Conservation (phyloP, 2,797 vertebrate species). For the Periophthalmus magnuspinnatus region DNA sequence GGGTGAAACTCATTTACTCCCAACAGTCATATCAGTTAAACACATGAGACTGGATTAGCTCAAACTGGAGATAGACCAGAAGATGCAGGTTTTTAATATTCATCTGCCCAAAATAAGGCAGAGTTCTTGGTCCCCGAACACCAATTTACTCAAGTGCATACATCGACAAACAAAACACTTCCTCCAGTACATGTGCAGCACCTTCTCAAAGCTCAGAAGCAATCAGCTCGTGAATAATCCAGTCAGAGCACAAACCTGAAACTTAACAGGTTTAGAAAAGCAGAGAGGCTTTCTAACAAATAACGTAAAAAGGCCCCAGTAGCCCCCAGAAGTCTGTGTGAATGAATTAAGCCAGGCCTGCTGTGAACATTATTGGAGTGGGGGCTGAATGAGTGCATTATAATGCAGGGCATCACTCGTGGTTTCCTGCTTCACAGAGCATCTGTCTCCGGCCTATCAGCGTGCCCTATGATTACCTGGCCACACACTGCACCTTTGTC, state of each 20-base stretch:
- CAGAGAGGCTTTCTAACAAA: conserved; percentile 58
- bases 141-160: conserved; percentile 27
- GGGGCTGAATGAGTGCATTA: conserved; percentile 68
- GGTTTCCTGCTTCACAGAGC: conserved; percentile 62
- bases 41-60: conserved; percentile 35
- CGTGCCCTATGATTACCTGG: conserved; percentile 63
- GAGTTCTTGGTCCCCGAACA: conserved; percentile 28
- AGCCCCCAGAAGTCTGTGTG: conserved; percentile 58
- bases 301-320: conserved; percentile 46
- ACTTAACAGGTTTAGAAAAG: conserved; percentile 57
- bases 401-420: conserved; percentile 63
- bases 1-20: conserved; percentile 50
- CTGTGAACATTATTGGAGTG: conserved; percentile 67
- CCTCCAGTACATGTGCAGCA: conserved; percentile 20
- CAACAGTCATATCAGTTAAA: conserved; percentile 38
- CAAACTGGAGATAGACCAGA: conserved; percentile 42
- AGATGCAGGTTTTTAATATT: conserved; percentile 31
- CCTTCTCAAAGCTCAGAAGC: conserved; percentile 34
- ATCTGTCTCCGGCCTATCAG: conserved; percentile 63
- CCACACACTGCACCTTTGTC: conserved; percentile 60
- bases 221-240: conserved; percentile 46
- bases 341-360: conserved; percentile 68
- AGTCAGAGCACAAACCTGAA: conserved; percentile 46
- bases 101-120: conserved; percentile 43
- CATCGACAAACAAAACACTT: conserved; percentile 32